Evolutionary conservation across 2,888 invertebrate species (phyloP), one percentile per base, ranked within the genome.

Genomic region (Cephus rjabovi): DNA sequence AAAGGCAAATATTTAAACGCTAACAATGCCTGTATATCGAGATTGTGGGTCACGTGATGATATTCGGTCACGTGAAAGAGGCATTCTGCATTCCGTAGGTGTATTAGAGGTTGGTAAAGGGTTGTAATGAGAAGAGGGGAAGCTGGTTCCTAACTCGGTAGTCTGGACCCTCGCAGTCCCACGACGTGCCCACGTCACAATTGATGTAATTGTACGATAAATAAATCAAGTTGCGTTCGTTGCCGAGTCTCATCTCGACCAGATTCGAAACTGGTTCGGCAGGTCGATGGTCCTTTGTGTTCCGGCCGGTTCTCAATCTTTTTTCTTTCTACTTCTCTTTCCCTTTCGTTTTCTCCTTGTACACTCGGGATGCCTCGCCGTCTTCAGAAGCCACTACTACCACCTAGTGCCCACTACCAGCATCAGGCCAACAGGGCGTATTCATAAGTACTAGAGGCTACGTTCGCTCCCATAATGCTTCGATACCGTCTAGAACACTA

Each of bases 271-370:
- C 83, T 83, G 85, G 85, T 85, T 84, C 84, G 81, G 81, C 84
- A 85, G 86, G 86, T 86, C 86, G 85, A 86, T 84, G 84, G 85
- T 85, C 85, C 86, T 86, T 74, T 76, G 74, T 75, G 75, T 78
- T 31, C 77, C 76, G 75, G 15, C 73, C 71, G 31, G 71, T 31
- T 71, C 71, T 71, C 71, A 15, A 71, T 23, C 71, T 71, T 34
- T 71, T 34, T 71, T 70, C 70, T 33, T 70, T 77, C 78, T 80
- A 75, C 69, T 74, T 71, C 73, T 74, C 73, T 76, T 73, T 75
- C 68, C 79, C 79, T 75, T 76, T 75, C 76, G 76, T 73, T 75
- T 73, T 75, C 80, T 80, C 79, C 80, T 76, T 77, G 77, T 76
- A 78, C 79, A 76, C 74, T 75, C 77, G 79, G 74, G 80, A 79